Percentiles rank a stretch among this genome's conserved stretches.
phyloP scores from a whole-genome alignment of 2,888 invertebrate genomes.

The Xestia ashworthii region DNA sequence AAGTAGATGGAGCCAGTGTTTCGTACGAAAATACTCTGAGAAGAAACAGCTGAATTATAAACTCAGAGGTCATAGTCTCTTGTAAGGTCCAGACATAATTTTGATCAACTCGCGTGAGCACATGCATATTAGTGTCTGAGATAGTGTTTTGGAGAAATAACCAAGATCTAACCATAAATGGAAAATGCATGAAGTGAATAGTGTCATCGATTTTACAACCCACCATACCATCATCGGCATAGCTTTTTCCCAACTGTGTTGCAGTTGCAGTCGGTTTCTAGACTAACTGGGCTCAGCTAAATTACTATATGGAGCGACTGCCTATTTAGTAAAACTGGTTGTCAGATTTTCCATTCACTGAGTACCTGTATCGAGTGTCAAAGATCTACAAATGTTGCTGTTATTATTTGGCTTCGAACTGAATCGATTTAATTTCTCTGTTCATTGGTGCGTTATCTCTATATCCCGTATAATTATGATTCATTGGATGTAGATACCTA shows the following conservation, averaged over 20 bases:
- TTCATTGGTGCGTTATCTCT: slow-evolving; percentile 15
- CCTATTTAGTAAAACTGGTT: neutral
- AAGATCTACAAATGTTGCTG: neutral
- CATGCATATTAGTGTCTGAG: too few species aligned
- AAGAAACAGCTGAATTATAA: too few species aligned
- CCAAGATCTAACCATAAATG: neutral
- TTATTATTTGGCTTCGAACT: neutral
- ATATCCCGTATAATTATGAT: slow-evolving; percentile 34
- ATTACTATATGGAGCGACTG: neutral
- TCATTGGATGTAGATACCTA: slow-evolving; percentile 41
- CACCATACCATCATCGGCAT: neutral
- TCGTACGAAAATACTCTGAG: too few species aligned
- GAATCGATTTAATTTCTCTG: slow-evolving; percentile 8
- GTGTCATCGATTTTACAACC: neutral
- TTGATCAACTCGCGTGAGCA: too few species aligned
- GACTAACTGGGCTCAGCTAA: neutral
- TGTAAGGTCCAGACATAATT: too few species aligned
- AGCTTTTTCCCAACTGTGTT: neutral
- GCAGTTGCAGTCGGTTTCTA: neutral
- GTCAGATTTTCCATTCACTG: neutral
- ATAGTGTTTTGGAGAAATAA: neutral
- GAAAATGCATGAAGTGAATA: neutral
- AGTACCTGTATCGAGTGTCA: neutral
- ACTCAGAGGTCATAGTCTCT: too few species aligned
- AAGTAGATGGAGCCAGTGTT: too few species aligned